These are phyloP conservation scores for Caenorhabditis parvicauda DNA, from an alignment of 2,888 invertebrate species.

Conservation along the genomic window DNA sequence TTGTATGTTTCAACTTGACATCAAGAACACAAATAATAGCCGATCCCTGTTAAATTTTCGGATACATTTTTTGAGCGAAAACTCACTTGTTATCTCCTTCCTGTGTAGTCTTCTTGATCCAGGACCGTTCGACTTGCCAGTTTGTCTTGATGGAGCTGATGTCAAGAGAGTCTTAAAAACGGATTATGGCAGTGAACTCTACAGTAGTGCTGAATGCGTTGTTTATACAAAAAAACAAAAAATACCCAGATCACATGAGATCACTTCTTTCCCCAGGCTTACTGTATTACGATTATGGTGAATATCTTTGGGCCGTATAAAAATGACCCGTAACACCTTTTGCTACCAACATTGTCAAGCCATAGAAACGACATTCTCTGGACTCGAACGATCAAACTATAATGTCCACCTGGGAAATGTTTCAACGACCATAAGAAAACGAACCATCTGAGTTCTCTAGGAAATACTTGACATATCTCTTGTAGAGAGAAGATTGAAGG, in stretches of 20 bases:
- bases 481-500: slow-evolving; percentile 43
- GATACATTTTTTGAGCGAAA: neutral
- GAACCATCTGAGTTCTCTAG: slow-evolving; percentile 27
- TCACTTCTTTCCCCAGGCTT: neutral
- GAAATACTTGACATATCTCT: slow-evolving; percentile 46
- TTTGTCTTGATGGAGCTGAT: slow-evolving; percentile 36
- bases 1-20: too few relatives aligned
- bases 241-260: neutral
- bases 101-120: slow-evolving; percentile 38
- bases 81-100: slow-evolving; percentile 40
- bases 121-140: slow-evolving; percentile 47
- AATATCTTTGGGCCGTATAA: too few relatives aligned
- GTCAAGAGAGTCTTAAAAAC: slow-evolving; percentile 29
- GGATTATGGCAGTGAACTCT: neutral
- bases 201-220: neutral
- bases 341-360: too few relatives aligned
- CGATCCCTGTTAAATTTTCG: too few relatives aligned
- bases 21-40: too few relatives aligned
- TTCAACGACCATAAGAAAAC: neutral
- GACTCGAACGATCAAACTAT: too few relatives aligned
- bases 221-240: neutral
- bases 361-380: too few relatives aligned
- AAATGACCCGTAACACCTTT: too few relatives aligned
- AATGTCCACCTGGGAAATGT: neutral
- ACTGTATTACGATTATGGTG: too few relatives aligned